These are phyloP conservation scores for Pachymerium ferrugineum DNA, from an alignment of 2,888 invertebrate species.

Conservation along the genomic window DNA sequence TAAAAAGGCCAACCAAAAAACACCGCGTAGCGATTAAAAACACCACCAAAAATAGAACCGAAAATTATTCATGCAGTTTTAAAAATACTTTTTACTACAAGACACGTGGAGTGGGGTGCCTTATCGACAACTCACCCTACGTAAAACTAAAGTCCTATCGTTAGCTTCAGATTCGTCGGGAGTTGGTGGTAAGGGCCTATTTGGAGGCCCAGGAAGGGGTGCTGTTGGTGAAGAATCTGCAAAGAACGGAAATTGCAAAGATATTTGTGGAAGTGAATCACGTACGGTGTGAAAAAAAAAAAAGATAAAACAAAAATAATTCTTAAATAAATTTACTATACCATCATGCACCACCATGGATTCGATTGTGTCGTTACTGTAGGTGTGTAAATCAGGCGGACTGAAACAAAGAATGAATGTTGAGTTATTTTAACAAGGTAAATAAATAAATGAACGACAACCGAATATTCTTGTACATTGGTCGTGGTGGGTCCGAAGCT, in stretches of 20 bases:
- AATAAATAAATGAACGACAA: neutral
- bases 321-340: constrained; percentile 37
- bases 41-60: constrained; percentile 14
- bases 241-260: neutral
- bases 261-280: neutral
- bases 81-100: constrained; percentile 4
- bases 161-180: constrained; percentile 35
- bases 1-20: constrained; percentile 25
- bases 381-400: constrained; percentile 42
- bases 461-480: constrained; percentile 57
- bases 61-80: constrained; percentile 30
- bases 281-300: neutral
- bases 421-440: neutral
- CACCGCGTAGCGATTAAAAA: constrained; percentile 20
- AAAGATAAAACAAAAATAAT: neutral
- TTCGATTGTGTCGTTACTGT: constrained; percentile 45
- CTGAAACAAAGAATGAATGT: constrained; percentile 39
- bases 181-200: constrained; percentile 36
- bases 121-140: constrained; percentile 31
- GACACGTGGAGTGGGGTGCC: neutral
- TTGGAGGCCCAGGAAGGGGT: constrained; percentile 33
- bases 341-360: constrained; percentile 48
- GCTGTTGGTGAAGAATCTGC: constrained; percentile 29
- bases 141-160: constrained; percentile 36
- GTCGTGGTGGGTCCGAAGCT: constrained; percentile 94